Evolutionary conservation across 2,888 invertebrate genomes (phyloP).

Genomic region (Zhengitettix transpicula): DNA sequence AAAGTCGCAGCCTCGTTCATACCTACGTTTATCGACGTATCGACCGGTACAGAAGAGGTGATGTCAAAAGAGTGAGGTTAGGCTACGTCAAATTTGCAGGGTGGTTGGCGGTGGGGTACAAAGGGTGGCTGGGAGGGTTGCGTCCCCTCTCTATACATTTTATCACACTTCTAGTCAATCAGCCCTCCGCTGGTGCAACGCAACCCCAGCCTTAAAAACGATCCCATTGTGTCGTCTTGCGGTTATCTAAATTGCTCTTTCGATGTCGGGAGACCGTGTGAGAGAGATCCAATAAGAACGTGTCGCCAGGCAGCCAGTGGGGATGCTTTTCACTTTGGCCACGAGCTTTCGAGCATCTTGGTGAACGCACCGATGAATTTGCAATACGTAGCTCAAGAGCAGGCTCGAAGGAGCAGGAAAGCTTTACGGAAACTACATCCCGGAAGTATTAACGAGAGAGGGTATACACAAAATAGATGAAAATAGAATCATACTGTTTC

Average conservation of each 20-base stretch:
- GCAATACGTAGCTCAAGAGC: not conserved
- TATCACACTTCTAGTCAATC: slow-evolving; percentile 13
- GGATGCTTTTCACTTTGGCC: too few species aligned
- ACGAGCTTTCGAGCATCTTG: too few species aligned
- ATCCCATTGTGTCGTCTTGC: slow-evolving; percentile 12
- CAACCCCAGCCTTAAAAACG: slow-evolving; percentile 11
- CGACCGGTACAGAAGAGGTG: not conserved
- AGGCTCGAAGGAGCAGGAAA: too few species aligned
- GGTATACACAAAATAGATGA: too few species aligned
- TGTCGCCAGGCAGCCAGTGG: too few species aligned
- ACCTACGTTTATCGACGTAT: not conserved
- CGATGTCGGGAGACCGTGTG: slow-evolving; percentile 5
- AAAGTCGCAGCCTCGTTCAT: not conserved
- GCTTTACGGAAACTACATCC: too few species aligned
- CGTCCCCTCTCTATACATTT: slow-evolving; percentile 1
- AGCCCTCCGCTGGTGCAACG: not conserved
- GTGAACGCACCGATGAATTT: not conserved
- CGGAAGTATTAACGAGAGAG: too few species aligned
- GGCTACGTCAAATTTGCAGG: not conserved
- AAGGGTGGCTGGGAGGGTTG: not conserved
- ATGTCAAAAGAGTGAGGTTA: not conserved
- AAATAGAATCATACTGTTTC: too few species aligned
- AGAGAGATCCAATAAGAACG: not conserved
- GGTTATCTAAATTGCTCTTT: slow-evolving; percentile 14
- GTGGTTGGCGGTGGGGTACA: too few species aligned